Evolutionary conservation across 2,888 invertebrate species (phyloP), one percentile per base, ranked within the genome.

Genomic region (Lycia hirtaria): DNA sequence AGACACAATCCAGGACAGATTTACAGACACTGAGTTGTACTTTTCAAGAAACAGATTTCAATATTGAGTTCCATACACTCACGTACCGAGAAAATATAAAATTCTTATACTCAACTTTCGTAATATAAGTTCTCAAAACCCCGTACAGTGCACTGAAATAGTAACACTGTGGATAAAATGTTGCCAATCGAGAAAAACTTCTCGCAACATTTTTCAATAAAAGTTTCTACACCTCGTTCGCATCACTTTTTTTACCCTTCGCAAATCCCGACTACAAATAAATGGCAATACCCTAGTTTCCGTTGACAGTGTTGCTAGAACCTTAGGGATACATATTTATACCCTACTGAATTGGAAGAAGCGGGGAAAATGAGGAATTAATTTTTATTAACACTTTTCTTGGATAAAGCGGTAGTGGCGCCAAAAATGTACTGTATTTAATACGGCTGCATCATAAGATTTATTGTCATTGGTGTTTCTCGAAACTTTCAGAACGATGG

Each of bases 321-420:
- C 58, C 51, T 51, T n/a, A 37, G 63, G 57, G 63, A 57, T 14
- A 49, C 57, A 60, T 64, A 60, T 63, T 45, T 38, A 41, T 26
- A 17, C 26, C 5, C 26, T 28, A 41, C n/a, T 28, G 15, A 41
- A 6, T n/a, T 3, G 0, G 10, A 9, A 41, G 10, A 24, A 15
- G 9, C 12, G 41, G 17, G 10, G 10, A 15, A 15, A n/a, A n/a
- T 5, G 10, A 26, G 2, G 15, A 41, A 41, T 26, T 26, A 6
- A n/a, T 2, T 9, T 14, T 40, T 24, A 4, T 5, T 20, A 12
- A 14, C 1, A 3, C 15, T 9, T 41, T 15, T 26, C 10, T 17
- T 26, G 1, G 17, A 4, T 1, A 28, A 26, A 5, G 17, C 41
- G 26, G 17, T 15, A 5, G 41, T 41, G 17, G 41, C 41, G 9